phyloP scores from a whole-genome alignment of 1,140 invertebrate genomes.

The Drosophila teissieri region DNA sequence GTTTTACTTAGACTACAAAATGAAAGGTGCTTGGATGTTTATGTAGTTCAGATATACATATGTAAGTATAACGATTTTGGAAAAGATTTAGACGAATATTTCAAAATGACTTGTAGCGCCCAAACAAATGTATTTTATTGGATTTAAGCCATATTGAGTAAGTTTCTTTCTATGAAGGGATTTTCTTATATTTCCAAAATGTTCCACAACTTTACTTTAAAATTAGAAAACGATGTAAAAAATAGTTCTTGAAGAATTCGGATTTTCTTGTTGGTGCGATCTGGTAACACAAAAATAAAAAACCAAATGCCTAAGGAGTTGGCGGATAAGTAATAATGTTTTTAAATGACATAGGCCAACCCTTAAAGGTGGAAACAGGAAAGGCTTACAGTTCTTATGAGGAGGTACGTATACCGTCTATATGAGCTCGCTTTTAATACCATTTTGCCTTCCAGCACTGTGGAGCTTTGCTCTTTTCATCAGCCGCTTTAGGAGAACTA shows the following conservation, averaged over 20 bases:
- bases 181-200: no score
- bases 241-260: neutral
- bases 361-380: conserved; percentile 32
- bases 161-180: no score
- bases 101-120: no score
- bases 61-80: no score
- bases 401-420: conserved; percentile 10
- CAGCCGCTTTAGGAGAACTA: conserved; percentile 47
- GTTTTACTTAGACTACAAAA: neutral
- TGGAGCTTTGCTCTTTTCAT: conserved; percentile 50
- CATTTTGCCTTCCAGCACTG: conserved; percentile 25
- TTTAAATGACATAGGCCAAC: conserved; percentile 66
- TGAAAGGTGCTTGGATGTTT: neutral
- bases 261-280: neutral
- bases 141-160: no score
- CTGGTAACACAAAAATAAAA: conserved; percentile 1
- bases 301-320: neutral
- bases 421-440: neutral
- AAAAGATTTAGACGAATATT: no score
- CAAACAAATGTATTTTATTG: no score
- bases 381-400: conserved; percentile 37
- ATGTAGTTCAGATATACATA: no score
- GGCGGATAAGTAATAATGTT: conserved; percentile 48
- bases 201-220: neutral
- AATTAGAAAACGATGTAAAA: neutral